These are phyloP conservation scores for Macquaria australasica DNA, from an alignment of 2,113 vertebrate genomes.

Conservation along the genomic window DNA sequence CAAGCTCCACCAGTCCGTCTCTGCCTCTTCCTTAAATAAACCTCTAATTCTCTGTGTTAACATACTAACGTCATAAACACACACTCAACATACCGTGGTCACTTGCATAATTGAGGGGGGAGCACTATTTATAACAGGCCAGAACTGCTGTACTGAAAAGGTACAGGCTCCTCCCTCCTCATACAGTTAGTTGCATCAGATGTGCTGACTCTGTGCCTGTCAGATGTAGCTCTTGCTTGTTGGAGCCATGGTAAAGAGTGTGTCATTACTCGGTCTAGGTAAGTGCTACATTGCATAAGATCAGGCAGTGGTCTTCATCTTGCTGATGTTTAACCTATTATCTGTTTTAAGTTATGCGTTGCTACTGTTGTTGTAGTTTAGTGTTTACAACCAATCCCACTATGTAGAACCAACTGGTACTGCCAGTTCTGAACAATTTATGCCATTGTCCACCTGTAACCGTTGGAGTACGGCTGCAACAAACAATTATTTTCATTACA, in stretches of 20 bases:
- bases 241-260: slow-evolving; percentile 16
- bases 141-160: neutral
- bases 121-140: neutral
- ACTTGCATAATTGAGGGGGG: slow-evolving; percentile 2
- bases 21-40: slow-evolving; percentile 4
- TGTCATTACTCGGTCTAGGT: neutral
- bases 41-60: neutral
- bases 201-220: slow-evolving; percentile 35
- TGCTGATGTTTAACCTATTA: slow-evolving; percentile 1
- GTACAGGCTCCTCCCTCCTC: neutral
- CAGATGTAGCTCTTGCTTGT: slow-evolving; percentile 8
- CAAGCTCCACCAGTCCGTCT: slow-evolving; percentile 8
- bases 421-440: neutral
- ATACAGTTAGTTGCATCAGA: slow-evolving; percentile 3
- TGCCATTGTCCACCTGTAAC: neutral
- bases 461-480: neutral
- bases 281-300: slow-evolving; percentile 4
- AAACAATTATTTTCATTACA: neutral
- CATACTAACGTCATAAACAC: neutral
- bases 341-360: neutral
- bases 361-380: neutral
- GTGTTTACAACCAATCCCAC: neutral
- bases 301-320: neutral
- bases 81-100: neutral
- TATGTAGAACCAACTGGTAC: neutral